A percentile compares a stretch with the other conserved stretches of the same genome.
phyloP scores from a whole-genome alignment of 53 echinoderm and acorn worm species.

The Glandiceps talaboti region DNA sequence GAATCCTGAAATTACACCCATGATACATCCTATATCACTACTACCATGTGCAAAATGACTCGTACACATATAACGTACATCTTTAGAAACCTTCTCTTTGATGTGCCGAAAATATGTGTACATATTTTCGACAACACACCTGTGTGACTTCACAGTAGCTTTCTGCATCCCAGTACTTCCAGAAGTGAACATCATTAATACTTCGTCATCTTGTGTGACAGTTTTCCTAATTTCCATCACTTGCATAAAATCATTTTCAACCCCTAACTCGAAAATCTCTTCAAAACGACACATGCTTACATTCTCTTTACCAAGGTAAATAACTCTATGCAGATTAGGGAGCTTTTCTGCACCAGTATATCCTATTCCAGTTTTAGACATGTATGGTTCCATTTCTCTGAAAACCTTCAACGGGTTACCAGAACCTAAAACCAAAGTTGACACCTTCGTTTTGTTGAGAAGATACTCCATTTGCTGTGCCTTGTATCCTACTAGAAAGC shows the following conservation, averaged over 20 bases:
- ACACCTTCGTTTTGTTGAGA: not conserved
- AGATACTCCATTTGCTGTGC: not conserved
- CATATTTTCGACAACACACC: not conserved
- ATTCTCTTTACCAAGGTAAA: not conserved
- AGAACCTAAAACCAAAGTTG: not conserved
- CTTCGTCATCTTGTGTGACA: not conserved
- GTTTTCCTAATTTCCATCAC: not conserved
- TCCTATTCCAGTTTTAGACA: not conserved
- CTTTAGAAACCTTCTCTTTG: not conserved
- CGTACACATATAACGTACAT: not conserved
- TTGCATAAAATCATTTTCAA: not conserved
- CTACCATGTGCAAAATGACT: not conserved
- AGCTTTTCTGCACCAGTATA: not conserved
- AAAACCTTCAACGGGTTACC: not conserved
- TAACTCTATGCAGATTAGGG: not conserved
- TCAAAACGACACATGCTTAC: not conserved
- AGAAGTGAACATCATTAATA: not conserved
- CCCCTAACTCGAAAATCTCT: not conserved
- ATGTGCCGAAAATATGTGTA: not conserved
- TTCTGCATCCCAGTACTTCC: not conserved
- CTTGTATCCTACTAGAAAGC: not conserved
- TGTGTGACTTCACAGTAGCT: not conserved
- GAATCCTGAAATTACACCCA: not conserved
- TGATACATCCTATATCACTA: not conserved
- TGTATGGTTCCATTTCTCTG: not conserved